Evolutionary conservation across 2,113 vertebrate genomes (phyloP).

Genomic region (Chitala chitala): DNA sequence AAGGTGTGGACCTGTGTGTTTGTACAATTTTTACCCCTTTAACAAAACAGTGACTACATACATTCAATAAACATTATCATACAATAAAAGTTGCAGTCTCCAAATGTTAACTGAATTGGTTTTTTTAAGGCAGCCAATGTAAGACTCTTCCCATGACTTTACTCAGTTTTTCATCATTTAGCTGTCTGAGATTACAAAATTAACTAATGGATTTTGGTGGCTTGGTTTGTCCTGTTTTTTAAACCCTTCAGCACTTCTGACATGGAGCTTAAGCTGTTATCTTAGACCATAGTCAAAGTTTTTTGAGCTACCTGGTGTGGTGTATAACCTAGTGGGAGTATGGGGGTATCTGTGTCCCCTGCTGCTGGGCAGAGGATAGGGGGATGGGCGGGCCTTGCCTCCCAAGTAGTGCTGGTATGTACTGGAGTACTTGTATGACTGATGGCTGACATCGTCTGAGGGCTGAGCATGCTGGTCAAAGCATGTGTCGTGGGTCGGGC

Average conservation of each 20-base stretch:
- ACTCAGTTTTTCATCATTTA: neutral
- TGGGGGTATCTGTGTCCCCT: constrained; percentile 83
- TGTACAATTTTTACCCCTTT: neutral
- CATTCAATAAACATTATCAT: too few relatives aligned
- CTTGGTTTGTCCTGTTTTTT: neutral
- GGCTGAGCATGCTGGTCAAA: constrained; percentile 71
- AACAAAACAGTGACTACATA: too few relatives aligned
- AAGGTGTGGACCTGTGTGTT: neutral
- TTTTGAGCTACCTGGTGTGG: constrained; percentile 71
- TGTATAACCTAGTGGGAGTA: constrained; percentile 86
- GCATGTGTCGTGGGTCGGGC: constrained; percentile 83
- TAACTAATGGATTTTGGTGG: neutral
- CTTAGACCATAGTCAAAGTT: constrained; percentile 89
- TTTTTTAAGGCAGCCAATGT: neutral
- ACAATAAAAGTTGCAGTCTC: too few relatives aligned
- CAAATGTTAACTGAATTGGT: too few relatives aligned
- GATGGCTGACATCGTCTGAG: constrained; percentile 86
- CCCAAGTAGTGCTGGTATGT: constrained; percentile 91
- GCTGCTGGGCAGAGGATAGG: constrained; percentile 81
- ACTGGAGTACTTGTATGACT: constrained; percentile 86
- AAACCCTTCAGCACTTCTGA: neutral
- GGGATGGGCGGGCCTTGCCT: constrained; percentile 80
- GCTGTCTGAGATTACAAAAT: neutral
- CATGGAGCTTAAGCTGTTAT: constrained; percentile 62
- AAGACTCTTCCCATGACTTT: neutral